Evolutionary conservation across 2,113 vertebrate genomes (phyloP), one percentile per base, ranked within the genome.

Genomic region (Peromyscus polionotus): DNA sequence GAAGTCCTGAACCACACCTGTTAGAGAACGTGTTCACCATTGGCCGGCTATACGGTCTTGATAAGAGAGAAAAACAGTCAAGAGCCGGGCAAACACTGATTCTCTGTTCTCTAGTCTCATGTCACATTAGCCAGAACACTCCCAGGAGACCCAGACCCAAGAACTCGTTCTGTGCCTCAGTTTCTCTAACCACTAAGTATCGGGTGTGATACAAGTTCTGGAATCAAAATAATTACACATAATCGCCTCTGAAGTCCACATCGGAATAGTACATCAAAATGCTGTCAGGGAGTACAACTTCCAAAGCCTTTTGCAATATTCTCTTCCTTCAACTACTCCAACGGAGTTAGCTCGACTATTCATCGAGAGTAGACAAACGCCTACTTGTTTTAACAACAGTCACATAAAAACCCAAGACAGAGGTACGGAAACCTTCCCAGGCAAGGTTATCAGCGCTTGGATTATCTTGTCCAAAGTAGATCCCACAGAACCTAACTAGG

Each of bases 21-120:
- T 97, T 95, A 97, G 42, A 93, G 91, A 97, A 96, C 91, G 72
- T 93, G 63, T 51, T 94, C 73, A 84, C 84, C 86, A 90, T 33
- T 95, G 95, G 93, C 81, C 68, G 65, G 67, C 67, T 96, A 31
- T 86, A 45, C 42, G 45, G 90, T 70, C 96, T 94, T 96, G 93
- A 97, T 93, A 97, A 94, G 86, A 48, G 94, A 95, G 68, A 95
- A 93, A 93, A 93, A 95, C 24, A 73, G 33, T 84, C 94, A 72
- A 87, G 94, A 39, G 42, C 86, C 97, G 31, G 31, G 89, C 83
- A 95, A 91, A 96, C 86, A 91, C 70, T 86, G 80, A 95, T 80
- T 89, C 95, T 95, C 96, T 96, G 93, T 92, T 88, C 79, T 92
- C 88, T 51, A 24, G 72, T 91, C 84, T 85, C 88, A 39, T 39